A percentile compares a stretch with the other conserved stretches of the same genome.
Conservation (phyloP, 2,113 vertebrate species). For the Pholis gunnellus region DNA sequence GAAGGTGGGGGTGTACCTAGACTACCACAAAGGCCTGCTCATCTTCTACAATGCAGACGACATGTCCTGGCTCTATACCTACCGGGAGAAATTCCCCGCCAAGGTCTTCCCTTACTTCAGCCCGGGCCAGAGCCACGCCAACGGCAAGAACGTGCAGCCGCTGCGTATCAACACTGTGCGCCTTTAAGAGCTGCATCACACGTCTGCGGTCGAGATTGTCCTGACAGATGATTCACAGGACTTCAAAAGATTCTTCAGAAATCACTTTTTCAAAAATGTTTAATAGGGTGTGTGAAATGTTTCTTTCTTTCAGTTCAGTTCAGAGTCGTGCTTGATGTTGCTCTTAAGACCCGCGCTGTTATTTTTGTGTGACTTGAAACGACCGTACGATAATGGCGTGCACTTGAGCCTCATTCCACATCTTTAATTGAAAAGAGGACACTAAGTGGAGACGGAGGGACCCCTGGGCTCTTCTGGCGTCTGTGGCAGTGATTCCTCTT, state of each 20-base stretch:
- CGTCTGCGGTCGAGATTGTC: not conserved
- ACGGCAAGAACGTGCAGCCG: constrained; percentile 97
- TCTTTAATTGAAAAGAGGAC: constrained; percentile 39
- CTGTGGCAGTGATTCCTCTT: constrained; percentile 32
- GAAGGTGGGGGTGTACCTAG: constrained; percentile 97
- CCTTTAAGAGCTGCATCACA: constrained; percentile 80
- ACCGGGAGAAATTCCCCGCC: constrained; percentile 91
- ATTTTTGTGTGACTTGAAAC: constrained; percentile 50
- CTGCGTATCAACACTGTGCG: constrained; percentile 96
- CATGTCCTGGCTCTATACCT: constrained; percentile 99
- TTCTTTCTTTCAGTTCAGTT: constrained; percentile 58
- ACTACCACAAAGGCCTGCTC: constrained; percentile 95
- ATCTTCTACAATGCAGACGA: constrained; percentile 99
- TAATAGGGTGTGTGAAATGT: constrained; percentile 64
- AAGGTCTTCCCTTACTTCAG: constrained; percentile 98
- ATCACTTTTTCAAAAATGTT: constrained; percentile 26
- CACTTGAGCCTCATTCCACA: constrained; percentile 35
- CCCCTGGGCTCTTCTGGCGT: constrained; percentile 38
- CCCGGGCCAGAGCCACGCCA: constrained; percentile 97
- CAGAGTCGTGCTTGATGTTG: constrained; percentile 62
- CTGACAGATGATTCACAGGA: constrained; percentile 33
- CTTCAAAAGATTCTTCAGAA: constrained; percentile 43
- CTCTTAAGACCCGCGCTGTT: constrained; percentile 47
- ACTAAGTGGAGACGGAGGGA: constrained; percentile 35
- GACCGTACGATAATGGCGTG: constrained; percentile 21